A percentile compares a stretch with the other conserved stretches of the same genome.
These are phyloP conservation scores for Plemyria rubiginata DNA, from an alignment of 2,888 invertebrate genomes.

Conservation along the genomic window DNA sequence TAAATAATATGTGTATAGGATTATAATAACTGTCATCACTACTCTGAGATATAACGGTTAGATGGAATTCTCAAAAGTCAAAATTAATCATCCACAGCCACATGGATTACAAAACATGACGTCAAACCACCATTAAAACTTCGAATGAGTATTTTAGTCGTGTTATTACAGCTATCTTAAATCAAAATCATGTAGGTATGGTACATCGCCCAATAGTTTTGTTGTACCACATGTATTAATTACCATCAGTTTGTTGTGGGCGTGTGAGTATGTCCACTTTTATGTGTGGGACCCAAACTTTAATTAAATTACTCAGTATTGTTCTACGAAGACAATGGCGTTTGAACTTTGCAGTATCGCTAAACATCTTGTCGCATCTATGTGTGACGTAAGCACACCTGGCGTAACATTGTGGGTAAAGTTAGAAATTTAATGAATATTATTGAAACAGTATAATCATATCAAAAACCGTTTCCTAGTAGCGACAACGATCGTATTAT, in stretches of 20 bases:
- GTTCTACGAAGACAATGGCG: constrained; percentile 59
- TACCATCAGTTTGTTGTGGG: constrained; percentile 48
- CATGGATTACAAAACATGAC: constrained; percentile 32
- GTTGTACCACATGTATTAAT: constrained; percentile 50
- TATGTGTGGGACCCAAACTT: constrained; percentile 45
- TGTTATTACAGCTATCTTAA: constrained; percentile 52
- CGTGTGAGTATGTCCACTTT: constrained; percentile 51
- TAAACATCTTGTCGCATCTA: constrained; percentile 39
- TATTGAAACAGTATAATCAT: not conserved
- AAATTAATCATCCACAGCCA: constrained; percentile 31
- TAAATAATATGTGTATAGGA: not conserved
- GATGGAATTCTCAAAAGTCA: constrained; percentile 20
- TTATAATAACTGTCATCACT: not conserved
- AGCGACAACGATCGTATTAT: no score
- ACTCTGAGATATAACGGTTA: constrained; percentile 12
- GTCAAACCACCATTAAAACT: constrained; percentile 40
- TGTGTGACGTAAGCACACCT: constrained; percentile 46
- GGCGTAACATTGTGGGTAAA: constrained; percentile 38
- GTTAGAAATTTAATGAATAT: constrained; percentile 3
- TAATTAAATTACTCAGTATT: constrained; percentile 68
- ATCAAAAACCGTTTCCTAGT: not conserved
- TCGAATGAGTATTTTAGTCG: constrained; percentile 31
- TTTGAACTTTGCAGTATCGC: constrained; percentile 29
- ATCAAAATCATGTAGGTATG: constrained; percentile 40
- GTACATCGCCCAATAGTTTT: constrained; percentile 34